These are phyloP conservation scores for Cyprinodon diabolis DNA, from an alignment of 2,797 vertebrate genomes.

Conservation along the genomic window DNA sequence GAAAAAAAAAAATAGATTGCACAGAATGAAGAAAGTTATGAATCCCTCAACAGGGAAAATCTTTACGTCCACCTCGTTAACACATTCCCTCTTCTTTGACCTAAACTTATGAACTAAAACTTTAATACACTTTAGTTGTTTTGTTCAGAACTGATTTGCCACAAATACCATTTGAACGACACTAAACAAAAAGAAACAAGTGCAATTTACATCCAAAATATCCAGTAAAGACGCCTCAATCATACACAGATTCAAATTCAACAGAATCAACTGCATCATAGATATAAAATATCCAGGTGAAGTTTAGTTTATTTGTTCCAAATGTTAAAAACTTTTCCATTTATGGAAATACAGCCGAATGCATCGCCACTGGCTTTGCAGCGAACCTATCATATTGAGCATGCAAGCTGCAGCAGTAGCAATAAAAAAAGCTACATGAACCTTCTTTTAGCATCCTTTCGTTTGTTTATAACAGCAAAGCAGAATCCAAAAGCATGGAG, in stretches of 20 bases:
- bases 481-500: conserved; percentile 70
- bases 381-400: not conserved
- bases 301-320: not conserved
- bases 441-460: too few relatives aligned
- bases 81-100: not conserved
- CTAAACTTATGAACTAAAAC: not conserved
- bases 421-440: not conserved
- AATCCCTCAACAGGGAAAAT: not conserved
- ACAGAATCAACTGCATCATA: not conserved
- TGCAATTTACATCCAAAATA: not conserved
- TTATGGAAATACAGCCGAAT: not conserved
- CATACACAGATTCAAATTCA: not conserved
- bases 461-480: conserved; percentile 36
- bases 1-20: not conserved
- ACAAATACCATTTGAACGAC: not conserved
- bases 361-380: not conserved
- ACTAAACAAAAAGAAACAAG: not conserved
- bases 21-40: not conserved
- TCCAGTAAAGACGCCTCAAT: too few relatives aligned
- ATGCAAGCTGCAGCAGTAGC: not conserved
- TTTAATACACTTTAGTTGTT: not conserved
- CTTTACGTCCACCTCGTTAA: not conserved
- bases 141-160: not conserved
- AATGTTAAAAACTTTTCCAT: not conserved
- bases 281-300: not conserved